Conservation (phyloP, 1,140 invertebrate genomes). For the Drosophila jambulina region DNA sequence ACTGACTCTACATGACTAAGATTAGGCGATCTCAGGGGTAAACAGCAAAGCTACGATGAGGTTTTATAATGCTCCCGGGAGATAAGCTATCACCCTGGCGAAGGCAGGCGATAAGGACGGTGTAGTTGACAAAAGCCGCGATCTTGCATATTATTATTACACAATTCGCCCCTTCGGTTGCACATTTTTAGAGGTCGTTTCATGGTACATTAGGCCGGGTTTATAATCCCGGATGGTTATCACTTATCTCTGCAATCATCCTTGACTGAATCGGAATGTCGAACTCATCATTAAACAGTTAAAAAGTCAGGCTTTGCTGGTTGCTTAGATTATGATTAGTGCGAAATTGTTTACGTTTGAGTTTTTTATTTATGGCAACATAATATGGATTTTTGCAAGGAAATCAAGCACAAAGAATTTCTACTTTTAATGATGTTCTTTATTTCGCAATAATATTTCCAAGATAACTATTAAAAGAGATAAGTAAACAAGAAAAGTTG, state of each 20-base stretch:
- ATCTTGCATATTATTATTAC: conserved; percentile 26
- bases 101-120: conserved; percentile 4
- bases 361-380: conserved; percentile 10
- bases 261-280: conserved; percentile 29
- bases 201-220: conserved; percentile 67
- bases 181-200: conserved; percentile 72
- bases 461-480: neutral
- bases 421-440: neutral
- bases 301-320: conserved; percentile 35
- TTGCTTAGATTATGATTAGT: neutral
- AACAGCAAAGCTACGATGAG: conserved; percentile 10
- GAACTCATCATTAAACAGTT: conserved; percentile 44
- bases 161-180: conserved; percentile 32
- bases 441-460: neutral
- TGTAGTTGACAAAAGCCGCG: conserved; percentile 26
- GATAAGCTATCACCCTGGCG: conserved; percentile 35
- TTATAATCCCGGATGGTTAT: conserved; percentile 22
- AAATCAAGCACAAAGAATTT: neutral
- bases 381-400: conserved; percentile 1
- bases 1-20: conserved; percentile 2
- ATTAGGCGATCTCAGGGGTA: conserved; percentile 6
- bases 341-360: conserved; percentile 5
- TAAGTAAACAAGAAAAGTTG: neutral
- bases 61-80: conserved; percentile 9
- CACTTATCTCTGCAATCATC: conserved; percentile 60